Evolutionary conservation across 2,888 invertebrate genomes (phyloP), one percentile per base, ranked within the genome.

Genomic region (Sinodicranocentrus sp.): DNA sequence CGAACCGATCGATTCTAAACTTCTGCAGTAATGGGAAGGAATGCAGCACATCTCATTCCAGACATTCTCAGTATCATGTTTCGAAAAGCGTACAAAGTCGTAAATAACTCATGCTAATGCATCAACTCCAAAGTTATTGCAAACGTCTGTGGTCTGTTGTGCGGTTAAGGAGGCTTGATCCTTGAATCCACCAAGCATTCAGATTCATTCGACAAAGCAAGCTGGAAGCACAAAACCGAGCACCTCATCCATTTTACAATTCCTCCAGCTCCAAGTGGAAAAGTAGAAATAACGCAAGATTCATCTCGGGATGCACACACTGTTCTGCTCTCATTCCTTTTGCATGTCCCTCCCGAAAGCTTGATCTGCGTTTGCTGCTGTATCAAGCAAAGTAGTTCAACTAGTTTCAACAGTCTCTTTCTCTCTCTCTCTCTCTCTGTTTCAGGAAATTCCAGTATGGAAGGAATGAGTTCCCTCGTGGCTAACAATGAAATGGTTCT

Each of bases 91-190:
- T 43, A 43, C 57, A 67, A 54, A 68, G 77, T 57, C 65, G 65
- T 77, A 77, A 77, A 77, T 77, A 65, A 77, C 68, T 68, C 68
- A 68, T 77, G 77, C 75, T 68, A 77, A 77, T 68, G 77, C 28
- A 68, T 67, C 68, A 57, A 39, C 77, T 77, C 43, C 43, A 67
- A 71, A 77, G 77, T 77, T 77, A 77, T 77, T 77, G 68, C 77
- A 77, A 77, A 77, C 77, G 77, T 63, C 75, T 75, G 75, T 68
- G 77, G 77, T 15, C 54, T 76, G 75, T 52, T 61, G 21, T 77
- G 68, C 39, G 68, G 68, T 59, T 67, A 54, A 73, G 61, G 59
- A n/a, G 33, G 63, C 52, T 75, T 44, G 63, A 72, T 48, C 63
- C 63, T 33, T 63, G 63, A 28, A 63, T 63, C 33, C 33, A 63